These are phyloP conservation scores for Microcebus lehilahytsara DNA, from an alignment of 2,113 vertebrate genomes.

Conservation along the genomic window DNA sequence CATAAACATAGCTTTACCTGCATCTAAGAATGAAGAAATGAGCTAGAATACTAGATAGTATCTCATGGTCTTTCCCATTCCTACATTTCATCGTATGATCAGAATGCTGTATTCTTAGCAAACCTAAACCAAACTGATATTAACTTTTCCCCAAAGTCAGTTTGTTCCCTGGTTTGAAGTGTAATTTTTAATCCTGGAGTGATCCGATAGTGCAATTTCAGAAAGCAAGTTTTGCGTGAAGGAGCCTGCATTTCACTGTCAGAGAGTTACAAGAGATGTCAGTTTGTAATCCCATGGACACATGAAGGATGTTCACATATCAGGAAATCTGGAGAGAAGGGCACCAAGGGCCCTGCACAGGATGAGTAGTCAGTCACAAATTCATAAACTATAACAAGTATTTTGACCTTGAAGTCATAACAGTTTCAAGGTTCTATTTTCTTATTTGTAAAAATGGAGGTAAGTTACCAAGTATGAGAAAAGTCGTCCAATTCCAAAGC, in stretches of 20 bases:
- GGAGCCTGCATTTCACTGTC: conserved; percentile 55
- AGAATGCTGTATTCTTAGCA: neutral
- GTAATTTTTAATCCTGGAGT: conserved; percentile 60
- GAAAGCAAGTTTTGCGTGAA: conserved; percentile 52
- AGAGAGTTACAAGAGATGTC: conserved; percentile 52
- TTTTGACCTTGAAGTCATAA: conserved; percentile 64
- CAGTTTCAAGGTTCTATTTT: conserved; percentile 45
- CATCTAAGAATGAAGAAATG: neutral
- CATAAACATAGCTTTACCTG: neutral
- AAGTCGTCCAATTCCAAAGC: neutral
- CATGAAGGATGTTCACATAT: conserved; percentile 48
- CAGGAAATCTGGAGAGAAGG: conserved; percentile 54
- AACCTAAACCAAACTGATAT: neutral
- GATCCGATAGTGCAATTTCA: conserved; percentile 42
- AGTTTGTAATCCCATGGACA: conserved; percentile 31
- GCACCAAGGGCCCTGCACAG: neutral
- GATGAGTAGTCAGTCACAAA: conserved; percentile 23
- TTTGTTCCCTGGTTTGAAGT: conserved; percentile 52
- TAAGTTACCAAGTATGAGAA: neutral
- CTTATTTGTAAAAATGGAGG: conserved; percentile 32
- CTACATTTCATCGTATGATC: neutral
- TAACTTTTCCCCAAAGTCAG: conserved; percentile 44
- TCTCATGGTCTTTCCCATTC: neutral
- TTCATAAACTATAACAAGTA: conserved; percentile 9
- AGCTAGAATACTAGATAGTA: neutral